Evolutionary conservation across 1,140 invertebrate species (phyloP), one percentile per base, ranked within the genome.

Genomic region (Nautilus pompilius): DNA sequence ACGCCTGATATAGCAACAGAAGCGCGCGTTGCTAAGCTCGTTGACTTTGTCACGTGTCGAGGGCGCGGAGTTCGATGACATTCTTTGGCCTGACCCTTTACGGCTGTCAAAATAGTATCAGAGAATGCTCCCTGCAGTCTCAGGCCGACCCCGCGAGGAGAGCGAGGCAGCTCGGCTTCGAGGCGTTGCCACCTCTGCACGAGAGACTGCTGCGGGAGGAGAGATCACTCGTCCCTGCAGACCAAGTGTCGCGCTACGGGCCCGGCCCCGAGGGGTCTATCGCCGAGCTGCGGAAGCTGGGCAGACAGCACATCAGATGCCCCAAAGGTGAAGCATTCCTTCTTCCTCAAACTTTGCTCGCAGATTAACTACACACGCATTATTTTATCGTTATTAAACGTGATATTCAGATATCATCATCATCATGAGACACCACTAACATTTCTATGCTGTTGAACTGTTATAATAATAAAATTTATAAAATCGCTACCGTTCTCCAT

Each of bases 41-140:
- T 10, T 13, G 36, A 41, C 36, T n/a, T n/a, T n/a, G n/a, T n/a
- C n/a, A n/a, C n/a, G n/a, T n/a, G n/a, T n/a, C n/a, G n/a, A n/a
- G 36, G 36, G 36, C 10, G 45, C n/a, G 45, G 24, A 8, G n/a
- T n/a, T n/a, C n/a, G n/a, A 82, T 82, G 80, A 63, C 79, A 48
- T 82, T 81, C 55, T 82, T 82, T 65, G 78, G 78, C 28, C 55
- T 81, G 5, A 74, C 77, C n/a, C 77, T 81, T 28, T 54, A 79
- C 13, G 80, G 80, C 1, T 81, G 80, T 55, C 80, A 81, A 60
- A 75, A 81, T 60, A 70, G 67, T 17, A 71, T 82, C 22, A 65
- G 77, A 22, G 76, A 81, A 64, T 65, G 68, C 6, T 73, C 77
- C 4, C 63, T 65, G 32, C 51, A 64, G 5, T 63, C 77, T 1